Conservation (phyloP, 2,888 invertebrate genomes). For the Hydropsyche betteni region DNA sequence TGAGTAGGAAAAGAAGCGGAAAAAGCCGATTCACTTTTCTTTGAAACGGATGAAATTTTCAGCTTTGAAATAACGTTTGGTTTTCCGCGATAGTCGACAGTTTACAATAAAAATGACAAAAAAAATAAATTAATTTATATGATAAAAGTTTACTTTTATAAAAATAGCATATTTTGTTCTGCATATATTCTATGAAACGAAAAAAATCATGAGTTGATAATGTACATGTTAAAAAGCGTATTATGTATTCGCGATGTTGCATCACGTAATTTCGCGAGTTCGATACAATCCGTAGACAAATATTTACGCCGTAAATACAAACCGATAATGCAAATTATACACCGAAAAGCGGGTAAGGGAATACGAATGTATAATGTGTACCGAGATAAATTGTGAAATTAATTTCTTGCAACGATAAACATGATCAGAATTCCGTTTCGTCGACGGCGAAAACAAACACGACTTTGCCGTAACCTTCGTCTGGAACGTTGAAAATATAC, state of each 20-base stretch:
- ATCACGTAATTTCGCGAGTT: conserved; percentile 21
- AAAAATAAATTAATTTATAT: too few species aligned
- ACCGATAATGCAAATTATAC: conserved; percentile 26
- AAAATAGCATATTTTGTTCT: too few species aligned
- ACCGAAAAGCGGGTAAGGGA: background rate
- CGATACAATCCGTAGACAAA: conserved; percentile 10
- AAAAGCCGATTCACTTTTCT: too few species aligned
- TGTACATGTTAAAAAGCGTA: too few species aligned
- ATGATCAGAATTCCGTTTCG: conserved; percentile 27
- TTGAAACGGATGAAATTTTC: too few species aligned
- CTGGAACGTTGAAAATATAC: background rate
- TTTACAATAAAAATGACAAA: too few species aligned
- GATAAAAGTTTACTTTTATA: too few species aligned
- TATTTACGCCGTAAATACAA: conserved; percentile 22
- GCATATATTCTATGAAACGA: too few species aligned
- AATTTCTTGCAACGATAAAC: conserved; percentile 22
- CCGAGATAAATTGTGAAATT: conserved; percentile 17
- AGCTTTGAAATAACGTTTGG: too few species aligned
- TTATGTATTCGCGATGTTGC: conserved; percentile 14
- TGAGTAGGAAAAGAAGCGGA: too few species aligned
- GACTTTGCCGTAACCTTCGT: background rate
- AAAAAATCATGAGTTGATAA: too few species aligned
- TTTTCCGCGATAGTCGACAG: too few species aligned
- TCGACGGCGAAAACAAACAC: conserved; percentile 24
- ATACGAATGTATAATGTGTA: background rate